A percentile compares a stretch with the other conserved stretches of the same genome.
phyloP scores from a whole-genome alignment of 2,888 invertebrate genomes.

The Drosophila nr. medialis region DNA sequence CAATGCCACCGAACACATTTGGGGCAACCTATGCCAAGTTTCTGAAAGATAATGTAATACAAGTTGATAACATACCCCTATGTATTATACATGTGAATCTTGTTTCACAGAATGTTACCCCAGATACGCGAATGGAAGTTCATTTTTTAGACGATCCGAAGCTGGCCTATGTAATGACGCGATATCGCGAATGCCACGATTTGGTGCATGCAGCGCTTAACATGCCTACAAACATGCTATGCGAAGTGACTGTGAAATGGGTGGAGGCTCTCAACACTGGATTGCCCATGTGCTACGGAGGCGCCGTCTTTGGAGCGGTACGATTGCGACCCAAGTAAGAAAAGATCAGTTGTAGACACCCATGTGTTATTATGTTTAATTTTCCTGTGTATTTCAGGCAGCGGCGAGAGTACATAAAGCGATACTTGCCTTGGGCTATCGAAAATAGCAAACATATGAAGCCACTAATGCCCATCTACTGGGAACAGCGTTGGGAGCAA shows the following conservation, averaged over 20 bases:
- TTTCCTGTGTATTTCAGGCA: constrained; percentile 85
- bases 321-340: constrained; percentile 91
- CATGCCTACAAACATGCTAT: constrained; percentile 97
- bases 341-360: background rate
- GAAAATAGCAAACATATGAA: constrained; percentile 90
- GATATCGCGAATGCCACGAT: constrained; percentile 99
- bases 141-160: constrained; percentile 95
- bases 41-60: constrained; percentile 88
- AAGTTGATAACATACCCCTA: constrained; percentile 65
- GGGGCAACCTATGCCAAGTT: constrained; percentile 95
- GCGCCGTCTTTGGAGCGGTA: constrained; percentile 95
- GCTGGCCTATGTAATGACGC: constrained; percentile 97
- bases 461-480: constrained; percentile 94
- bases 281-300: constrained; percentile 97
- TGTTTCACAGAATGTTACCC: constrained; percentile 89
- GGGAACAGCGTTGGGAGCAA: constrained; percentile 97
- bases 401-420: constrained; percentile 90
- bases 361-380: constrained; percentile 14
- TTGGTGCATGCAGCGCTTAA: constrained; percentile 95
- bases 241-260: constrained; percentile 98
- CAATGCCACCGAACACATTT: constrained; percentile 91
- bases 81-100: background rate
- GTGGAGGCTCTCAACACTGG: constrained; percentile 97
- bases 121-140: constrained; percentile 95
- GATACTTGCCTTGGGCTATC: constrained; percentile 95